A percentile compares a stretch with the other conserved stretches of the same genome.
Conservation (phyloP, 2,797 vertebrate genomes). For the Hydrolagus colliei region DNA sequence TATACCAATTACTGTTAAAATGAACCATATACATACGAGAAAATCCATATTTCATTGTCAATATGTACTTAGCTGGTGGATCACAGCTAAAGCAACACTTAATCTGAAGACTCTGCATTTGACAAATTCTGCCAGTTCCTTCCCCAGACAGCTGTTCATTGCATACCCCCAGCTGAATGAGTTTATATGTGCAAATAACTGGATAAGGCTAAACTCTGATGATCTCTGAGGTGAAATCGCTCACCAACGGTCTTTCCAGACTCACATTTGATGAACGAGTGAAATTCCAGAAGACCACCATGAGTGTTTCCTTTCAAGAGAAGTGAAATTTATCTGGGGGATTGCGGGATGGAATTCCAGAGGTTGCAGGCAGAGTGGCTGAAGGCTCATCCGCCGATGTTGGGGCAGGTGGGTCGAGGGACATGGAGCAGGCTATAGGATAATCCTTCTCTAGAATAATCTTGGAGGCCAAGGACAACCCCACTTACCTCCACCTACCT, state of each 20-base stretch:
- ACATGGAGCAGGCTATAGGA: no score
- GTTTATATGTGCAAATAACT: not conserved
- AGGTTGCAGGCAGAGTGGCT: no score
- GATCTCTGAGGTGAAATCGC: not conserved
- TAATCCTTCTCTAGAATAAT: no score
- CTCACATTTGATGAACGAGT: not conserved
- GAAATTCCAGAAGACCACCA: not conserved
- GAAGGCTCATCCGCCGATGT: no score
- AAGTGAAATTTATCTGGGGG: not conserved
- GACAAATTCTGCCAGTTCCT: not conserved
- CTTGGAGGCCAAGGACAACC: no score
- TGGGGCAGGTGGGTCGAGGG: no score
- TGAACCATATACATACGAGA: not conserved
- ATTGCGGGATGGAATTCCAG: no score
- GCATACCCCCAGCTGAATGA: not conserved
- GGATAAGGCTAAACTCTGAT: not conserved
- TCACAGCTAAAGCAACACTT: not conserved
- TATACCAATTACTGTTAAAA: not conserved
- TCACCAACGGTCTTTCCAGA: not conserved
- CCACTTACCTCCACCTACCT: no score
- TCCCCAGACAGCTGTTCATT: not conserved
- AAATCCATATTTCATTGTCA: not conserved
- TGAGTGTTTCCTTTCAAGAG: not conserved
- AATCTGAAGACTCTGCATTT: not conserved
- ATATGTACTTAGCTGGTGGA: constrained; percentile 7